Evolutionary conservation across 1,140 invertebrate genomes (phyloP).

Genomic region (Hypsibius dujardini): DNA sequence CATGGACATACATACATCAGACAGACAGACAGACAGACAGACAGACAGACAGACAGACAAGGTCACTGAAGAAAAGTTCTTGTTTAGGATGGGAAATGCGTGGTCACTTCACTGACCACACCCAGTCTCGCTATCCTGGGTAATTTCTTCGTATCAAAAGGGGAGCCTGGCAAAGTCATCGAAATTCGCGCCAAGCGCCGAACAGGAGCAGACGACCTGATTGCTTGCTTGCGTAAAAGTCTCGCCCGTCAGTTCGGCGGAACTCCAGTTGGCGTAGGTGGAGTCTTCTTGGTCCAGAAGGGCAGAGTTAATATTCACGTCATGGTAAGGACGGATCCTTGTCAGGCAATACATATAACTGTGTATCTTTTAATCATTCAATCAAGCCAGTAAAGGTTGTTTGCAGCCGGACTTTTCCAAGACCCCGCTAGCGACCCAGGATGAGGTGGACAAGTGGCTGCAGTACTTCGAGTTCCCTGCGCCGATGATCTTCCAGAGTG

Average conservation of each 20-base stretch:
- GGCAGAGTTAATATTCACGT: slow-evolving; percentile 73
- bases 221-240: slow-evolving; percentile 53
- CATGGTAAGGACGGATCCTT: slow-evolving; percentile 48
- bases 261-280: slow-evolving; percentile 58
- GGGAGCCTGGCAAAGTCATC: slow-evolving; percentile 58
- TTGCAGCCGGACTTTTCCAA: slow-evolving; percentile 61
- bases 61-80: too few species aligned
- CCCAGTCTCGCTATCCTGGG: slow-evolving; percentile 47
- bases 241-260: slow-evolving; percentile 49
- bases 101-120: slow-evolving; percentile 20
- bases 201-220: slow-evolving; percentile 59
- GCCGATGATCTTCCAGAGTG: slow-evolving; percentile 66
- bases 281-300: slow-evolving; percentile 59
- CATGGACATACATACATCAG: slow-evolving; percentile 11
- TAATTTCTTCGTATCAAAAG: slow-evolving; percentile 62
- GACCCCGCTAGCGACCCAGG: slow-evolving; percentile 48
- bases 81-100: slow-evolving; percentile 17
- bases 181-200: slow-evolving; percentile 60
- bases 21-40: too few species aligned
- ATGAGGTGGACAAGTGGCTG: slow-evolving; percentile 68
- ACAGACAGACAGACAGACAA: too few species aligned
- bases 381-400: too few species aligned
- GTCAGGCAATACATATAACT: too few species aligned
- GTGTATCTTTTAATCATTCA: too few species aligned
- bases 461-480: slow-evolving; percentile 71